Evolutionary conservation across 1,140 invertebrate genomes (phyloP).

Genomic region (Fragariocoptes setiger): DNA sequence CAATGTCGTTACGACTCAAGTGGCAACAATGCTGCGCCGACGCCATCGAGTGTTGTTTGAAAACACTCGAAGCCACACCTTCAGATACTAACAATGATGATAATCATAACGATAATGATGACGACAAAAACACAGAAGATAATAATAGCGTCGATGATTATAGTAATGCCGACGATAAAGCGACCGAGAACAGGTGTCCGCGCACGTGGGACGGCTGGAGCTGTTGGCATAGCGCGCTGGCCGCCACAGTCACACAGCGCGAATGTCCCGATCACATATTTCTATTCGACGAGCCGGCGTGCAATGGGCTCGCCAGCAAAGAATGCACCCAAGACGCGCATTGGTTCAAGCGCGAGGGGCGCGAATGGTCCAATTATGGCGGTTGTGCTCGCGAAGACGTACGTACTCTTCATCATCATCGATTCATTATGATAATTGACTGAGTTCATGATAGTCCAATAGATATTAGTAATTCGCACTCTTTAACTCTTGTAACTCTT

Average conservation of each 20-base stretch:
- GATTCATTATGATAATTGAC: not conserved
- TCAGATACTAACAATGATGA: too few relatives aligned
- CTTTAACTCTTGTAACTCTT: too few relatives aligned
- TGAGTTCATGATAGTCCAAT: too few relatives aligned
- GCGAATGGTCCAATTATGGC: constrained; percentile 19
- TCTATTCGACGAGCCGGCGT: constrained; percentile 12
- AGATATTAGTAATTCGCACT: too few relatives aligned
- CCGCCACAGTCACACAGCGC: constrained; percentile 8
- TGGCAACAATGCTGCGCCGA: constrained; percentile 9
- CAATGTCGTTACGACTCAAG: constrained; percentile 2
- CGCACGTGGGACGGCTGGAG: constrained; percentile 21
- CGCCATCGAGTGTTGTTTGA: constrained; percentile 3
- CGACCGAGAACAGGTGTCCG: constrained; percentile 10
- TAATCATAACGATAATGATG: not conserved
- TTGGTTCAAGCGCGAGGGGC: constrained; percentile 12
- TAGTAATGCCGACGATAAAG: not conserved
- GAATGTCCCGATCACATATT: constrained; percentile 18
- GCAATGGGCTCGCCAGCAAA: constrained; percentile 15
- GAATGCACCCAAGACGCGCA: constrained; percentile 13
- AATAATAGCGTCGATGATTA: not conserved
- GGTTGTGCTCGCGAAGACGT: constrained; percentile 14
- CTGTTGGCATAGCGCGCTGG: constrained; percentile 16
- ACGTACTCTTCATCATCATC: constrained; percentile 10
- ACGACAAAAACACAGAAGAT: not conserved
- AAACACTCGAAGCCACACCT: constrained; percentile 3